Base-by-base conservation (phyloP, 2,113 vertebrate genomes). In the Leuciscus idus region DNA sequence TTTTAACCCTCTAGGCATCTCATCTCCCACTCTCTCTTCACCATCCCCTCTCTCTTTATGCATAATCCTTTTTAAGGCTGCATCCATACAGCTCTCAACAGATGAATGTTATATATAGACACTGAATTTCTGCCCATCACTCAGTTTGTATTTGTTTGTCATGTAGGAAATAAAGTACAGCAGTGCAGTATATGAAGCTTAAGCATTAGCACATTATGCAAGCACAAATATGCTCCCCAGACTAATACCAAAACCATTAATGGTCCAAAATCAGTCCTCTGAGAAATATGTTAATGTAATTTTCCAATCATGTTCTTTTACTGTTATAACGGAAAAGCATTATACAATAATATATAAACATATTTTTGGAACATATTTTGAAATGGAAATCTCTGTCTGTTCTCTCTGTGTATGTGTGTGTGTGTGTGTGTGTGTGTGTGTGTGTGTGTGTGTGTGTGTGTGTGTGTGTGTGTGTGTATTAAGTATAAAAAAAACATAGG, bases 41-140 rank as follows among this genome's bases (percentile, higher is more conserved):
- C 59, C 61, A 66, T 61, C 15, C 72, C 28, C 43, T n/a, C 87
- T 86, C 81, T 81, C 50, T 88, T 87, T 86, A 88, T 78, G 75
- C 50, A 17, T 89, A 87, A 92, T 88, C 81, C 48, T 87, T 83
- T 87, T 57, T 75, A 72, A 80, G 72, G 57, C 55, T 85, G 79
- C 86, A 86, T 91, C 76, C 85, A 86, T 61, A 86, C 80, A 81
- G 52, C 73, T 73, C 83, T 88, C 62, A 88, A 86, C 87, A 89
- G 87, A 88, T 90, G 87, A 70, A 59, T 74, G 73, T 87, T 90
- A 87, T 84, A 87, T 81, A 66, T 81, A 82, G 46, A 82, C 81
- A 2, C 8, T 43, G 55, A 2, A 21, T 57, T 57, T 57, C 55
- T 21, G 28, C 52, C 50, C 13, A 19, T 26, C 48, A 30, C 15